phyloP scores from a whole-genome alignment of 1,140 invertebrate genomes.

The Samia ricini region DNA sequence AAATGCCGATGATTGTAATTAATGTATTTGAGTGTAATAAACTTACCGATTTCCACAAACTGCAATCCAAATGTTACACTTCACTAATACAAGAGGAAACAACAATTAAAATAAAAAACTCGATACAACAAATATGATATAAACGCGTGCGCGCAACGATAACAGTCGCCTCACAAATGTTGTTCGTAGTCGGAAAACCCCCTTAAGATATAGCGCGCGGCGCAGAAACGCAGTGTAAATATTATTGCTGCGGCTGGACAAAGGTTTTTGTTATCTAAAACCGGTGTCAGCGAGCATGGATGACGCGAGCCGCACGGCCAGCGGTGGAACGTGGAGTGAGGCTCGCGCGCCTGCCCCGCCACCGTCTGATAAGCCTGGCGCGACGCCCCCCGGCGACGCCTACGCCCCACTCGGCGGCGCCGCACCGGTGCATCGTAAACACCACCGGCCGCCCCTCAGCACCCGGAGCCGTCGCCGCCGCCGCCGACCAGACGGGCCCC shows the following conservation, averaged over 20 bases:
- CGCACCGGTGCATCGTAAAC: constrained; percentile 53
- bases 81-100: constrained; percentile 47
- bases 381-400: constrained; percentile 75
- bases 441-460: constrained; percentile 61
- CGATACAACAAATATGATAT: constrained; percentile 45
- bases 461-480: constrained; percentile 33
- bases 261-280: constrained; percentile 74
- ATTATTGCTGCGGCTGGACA: constrained; percentile 71
- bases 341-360: constrained; percentile 70
- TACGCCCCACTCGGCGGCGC: constrained; percentile 69
- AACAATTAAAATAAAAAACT: constrained; percentile 53
- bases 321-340: constrained; percentile 69
- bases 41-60: constrained; percentile 52
- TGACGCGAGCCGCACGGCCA: constrained; percentile 61
- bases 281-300: constrained; percentile 57
- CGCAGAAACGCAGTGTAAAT: constrained; percentile 60
- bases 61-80: constrained; percentile 62
- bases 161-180: constrained; percentile 65
- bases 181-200: constrained; percentile 68
- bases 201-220: constrained; percentile 53
- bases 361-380: constrained; percentile 73
- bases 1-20: neutral
- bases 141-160: constrained; percentile 65
- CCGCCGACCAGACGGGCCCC: constrained; percentile 58
- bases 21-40: neutral